Evolutionary conservation across 2,888 invertebrate species (phyloP), one percentile per base, ranked within the genome.

Genomic region (Byasa hedistus): DNA sequence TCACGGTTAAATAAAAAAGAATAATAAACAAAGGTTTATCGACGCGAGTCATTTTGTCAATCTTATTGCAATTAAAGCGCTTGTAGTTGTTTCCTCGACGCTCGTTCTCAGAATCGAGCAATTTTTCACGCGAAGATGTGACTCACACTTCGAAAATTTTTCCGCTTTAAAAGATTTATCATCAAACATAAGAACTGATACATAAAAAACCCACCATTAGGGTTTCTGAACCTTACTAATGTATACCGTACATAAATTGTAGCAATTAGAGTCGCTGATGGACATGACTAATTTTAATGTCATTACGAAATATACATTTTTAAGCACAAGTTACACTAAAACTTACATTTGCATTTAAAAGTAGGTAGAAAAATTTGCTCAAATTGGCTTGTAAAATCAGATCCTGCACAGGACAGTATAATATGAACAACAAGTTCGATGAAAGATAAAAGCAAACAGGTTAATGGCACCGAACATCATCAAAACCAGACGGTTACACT

Each of bases 11-110:
- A 54, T 22, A 22, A 3, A 22, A 21, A 2, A 54, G 12, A 22
- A 22, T 21, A 54, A 54, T 22, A 48, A 56, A n/a, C 27, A 70
- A 62, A 67, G 69, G 69, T 39, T 68, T 65, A n/a, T n/a, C 65
- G 4, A 39, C n/a, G n/a, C n/a, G n/a, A 56, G 24, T 22, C 51
- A 27, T 27, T 69, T 64, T 68, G 65, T 71, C 66, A 66, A 70
- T 58, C 62, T 79, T 79, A 82, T 74, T 78, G 73, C 70, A 73
- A 70, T 73, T 71, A 79, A 81, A 79, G 76, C 68, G 69, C 48
- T 62, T 66, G 64, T 65, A 66, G 65, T 71, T 69, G 63, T 61
- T 27, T 27, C 27, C 59, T 54, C 55, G 27, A 52, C 39, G 23
- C 69, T 72, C 72, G 68, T 78, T 75, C 75, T 65, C 57, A 69